phyloP scores from a whole-genome alignment of 64 coral and sea anemone genomes.

The Orbicella faveolata region DNA sequence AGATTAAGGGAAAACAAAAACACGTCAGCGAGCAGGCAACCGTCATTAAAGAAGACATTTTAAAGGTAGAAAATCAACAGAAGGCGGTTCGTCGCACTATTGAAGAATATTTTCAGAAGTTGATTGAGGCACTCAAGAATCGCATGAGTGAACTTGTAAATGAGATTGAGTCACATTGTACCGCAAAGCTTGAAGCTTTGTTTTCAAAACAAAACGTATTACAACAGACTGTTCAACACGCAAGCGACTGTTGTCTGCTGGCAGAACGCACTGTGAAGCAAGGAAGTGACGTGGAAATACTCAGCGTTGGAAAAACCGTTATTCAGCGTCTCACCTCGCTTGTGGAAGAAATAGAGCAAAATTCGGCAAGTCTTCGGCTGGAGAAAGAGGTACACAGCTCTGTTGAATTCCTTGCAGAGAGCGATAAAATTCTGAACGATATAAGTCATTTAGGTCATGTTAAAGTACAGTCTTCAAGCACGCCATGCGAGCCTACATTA shows the following conservation, averaged over 20 bases:
- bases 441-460: constrained; percentile 20
- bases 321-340: constrained; percentile 23
- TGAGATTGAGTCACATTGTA: constrained; percentile 44
- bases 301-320: constrained; percentile 49
- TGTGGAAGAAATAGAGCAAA: constrained; percentile 22
- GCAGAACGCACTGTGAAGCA: constrained; percentile 33
- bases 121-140: constrained; percentile 52
- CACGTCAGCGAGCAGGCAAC: constrained; percentile 9
- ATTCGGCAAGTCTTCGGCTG: background rate
- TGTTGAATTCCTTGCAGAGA: constrained; percentile 18
- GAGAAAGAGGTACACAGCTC: background rate
- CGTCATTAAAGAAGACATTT: constrained; percentile 33
- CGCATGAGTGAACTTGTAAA: constrained; percentile 62
- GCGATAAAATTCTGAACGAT: constrained; percentile 38
- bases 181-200: constrained; percentile 45
- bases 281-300: constrained; percentile 56
- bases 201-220: constrained; percentile 39
- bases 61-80: constrained; percentile 37
- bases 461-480: constrained; percentile 41
- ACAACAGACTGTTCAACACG: constrained; percentile 27
- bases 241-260: constrained; percentile 48
- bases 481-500: constrained; percentile 46
- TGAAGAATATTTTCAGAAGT: constrained; percentile 64
- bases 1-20: constrained; percentile 43
- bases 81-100: constrained; percentile 32